Evolutionary conservation across 2,797 vertebrate species (phyloP).

Genomic region (Aldrovandia affinis): DNA sequence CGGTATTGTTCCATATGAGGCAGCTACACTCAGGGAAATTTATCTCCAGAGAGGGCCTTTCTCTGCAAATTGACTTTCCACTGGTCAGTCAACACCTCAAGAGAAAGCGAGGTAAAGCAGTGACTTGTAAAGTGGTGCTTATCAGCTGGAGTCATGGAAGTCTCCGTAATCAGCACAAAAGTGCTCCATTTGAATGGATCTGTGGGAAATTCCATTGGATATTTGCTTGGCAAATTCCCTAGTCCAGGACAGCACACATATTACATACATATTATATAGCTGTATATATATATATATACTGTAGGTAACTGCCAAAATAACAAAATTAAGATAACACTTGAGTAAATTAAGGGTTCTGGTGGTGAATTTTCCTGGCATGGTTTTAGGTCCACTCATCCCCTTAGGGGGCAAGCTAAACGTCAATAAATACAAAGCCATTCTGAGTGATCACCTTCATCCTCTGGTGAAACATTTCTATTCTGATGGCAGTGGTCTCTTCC

Average conservation of each 20-base stretch:
- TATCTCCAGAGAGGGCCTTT: background rate
- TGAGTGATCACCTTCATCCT: too few species aligned
- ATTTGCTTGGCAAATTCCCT: background rate
- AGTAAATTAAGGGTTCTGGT: too few species aligned
- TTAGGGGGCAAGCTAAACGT: too few species aligned
- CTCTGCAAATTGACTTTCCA: background rate
- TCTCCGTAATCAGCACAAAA: background rate
- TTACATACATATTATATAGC: background rate
- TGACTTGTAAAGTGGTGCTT: background rate
- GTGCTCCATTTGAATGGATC: background rate
- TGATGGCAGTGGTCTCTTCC: too few species aligned
- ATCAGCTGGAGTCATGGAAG: background rate
- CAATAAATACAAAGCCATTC: too few species aligned
- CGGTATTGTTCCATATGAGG: background rate
- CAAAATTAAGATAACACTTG: too few species aligned
- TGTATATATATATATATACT: too few species aligned
- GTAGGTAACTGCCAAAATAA: too few species aligned
- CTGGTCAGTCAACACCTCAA: background rate
- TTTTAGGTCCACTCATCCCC: too few species aligned
- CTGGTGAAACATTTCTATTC: too few species aligned
- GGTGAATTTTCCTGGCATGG: too few species aligned
- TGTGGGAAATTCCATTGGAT: background rate
- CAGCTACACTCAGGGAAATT: slow-evolving; percentile 10
- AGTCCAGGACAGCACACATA: background rate
- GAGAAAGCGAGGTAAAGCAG: background rate